Conservation (phyloP, 2,888 invertebrate species). For the Drosophila eohydei region DNA sequence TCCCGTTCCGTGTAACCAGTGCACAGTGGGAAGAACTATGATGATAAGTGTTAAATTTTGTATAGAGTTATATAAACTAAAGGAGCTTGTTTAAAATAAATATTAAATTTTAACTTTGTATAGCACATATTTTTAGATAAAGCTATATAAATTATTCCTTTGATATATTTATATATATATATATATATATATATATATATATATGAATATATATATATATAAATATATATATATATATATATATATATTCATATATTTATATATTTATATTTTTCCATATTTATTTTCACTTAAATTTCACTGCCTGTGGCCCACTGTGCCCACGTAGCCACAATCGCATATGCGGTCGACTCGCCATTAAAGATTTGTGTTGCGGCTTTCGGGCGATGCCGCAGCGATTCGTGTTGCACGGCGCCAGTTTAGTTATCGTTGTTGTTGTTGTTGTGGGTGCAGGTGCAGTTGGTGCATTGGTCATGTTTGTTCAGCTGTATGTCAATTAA, state of each 20-base stretch:
- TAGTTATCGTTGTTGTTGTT: slow-evolving; percentile 12
- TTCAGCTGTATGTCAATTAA: slow-evolving; percentile 68
- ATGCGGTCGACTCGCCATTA: slow-evolving; percentile 73
- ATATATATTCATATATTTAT: not conserved
- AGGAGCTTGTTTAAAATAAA: no score
- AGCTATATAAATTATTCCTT: no score
- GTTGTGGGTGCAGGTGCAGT: slow-evolving; percentile 15
- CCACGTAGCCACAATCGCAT: slow-evolving; percentile 33
- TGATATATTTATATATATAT: not conserved
- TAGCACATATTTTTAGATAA: no score
- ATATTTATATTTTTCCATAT: not conserved
- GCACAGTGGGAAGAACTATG: slow-evolving; percentile 29
- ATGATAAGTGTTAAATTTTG: not conserved
- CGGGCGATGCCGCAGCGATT: slow-evolving; percentile 47
- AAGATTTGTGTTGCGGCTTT: slow-evolving; percentile 74
- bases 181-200: not conserved
- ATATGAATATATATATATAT: not conserved
- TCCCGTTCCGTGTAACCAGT: not conserved
- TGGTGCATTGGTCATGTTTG: slow-evolving; percentile 49
- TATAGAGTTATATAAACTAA: not conserved
- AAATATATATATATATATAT: not conserved
- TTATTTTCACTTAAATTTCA: not conserved
- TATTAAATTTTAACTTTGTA: not conserved
- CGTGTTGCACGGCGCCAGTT: slow-evolving; percentile 31
- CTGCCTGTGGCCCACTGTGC: slow-evolving; percentile 40